Conservation (phyloP, 2,113 vertebrate species). For the Pedetes capensis region DNA sequence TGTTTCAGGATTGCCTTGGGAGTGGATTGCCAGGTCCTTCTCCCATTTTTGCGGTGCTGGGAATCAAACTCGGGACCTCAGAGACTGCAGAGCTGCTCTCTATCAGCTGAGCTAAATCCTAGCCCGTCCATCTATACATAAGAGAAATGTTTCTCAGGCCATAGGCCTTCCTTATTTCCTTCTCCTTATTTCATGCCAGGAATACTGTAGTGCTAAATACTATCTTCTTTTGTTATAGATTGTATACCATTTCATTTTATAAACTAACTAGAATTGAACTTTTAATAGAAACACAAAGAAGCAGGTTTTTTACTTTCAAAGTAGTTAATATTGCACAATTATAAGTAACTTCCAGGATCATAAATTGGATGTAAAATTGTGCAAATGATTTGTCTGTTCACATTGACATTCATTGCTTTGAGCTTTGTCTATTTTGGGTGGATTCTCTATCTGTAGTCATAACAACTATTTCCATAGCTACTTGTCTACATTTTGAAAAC, state of each 20-base stretch:
- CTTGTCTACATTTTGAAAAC: slow-evolving; percentile 25
- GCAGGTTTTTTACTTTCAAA: slow-evolving; percentile 36
- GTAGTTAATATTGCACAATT: background rate
- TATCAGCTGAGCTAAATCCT: too few relatives aligned
- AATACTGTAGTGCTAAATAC: background rate
- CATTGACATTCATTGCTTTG: background rate
- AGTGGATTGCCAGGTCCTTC: too few relatives aligned
- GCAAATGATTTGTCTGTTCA: background rate
- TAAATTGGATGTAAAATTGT: slow-evolving; percentile 45
- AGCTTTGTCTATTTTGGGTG: background rate
- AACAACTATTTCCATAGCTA: background rate
- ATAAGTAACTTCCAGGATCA: background rate
- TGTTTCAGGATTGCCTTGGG: too few relatives aligned
- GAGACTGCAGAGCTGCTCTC: too few relatives aligned
- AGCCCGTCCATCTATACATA: background rate
- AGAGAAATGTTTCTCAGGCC: background rate
- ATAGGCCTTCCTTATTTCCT: background rate
- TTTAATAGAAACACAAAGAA: background rate
- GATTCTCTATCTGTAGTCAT: background rate
- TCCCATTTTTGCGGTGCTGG: too few relatives aligned
- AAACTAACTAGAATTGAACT: slow-evolving; percentile 12
- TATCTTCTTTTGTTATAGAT: background rate
- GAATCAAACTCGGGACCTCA: too few relatives aligned
- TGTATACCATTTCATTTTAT: background rate
- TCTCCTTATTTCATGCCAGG: background rate